Base-by-base conservation (phyloP, 2,888 invertebrate species). In the Harpagoxenus sublaevis region DNA sequence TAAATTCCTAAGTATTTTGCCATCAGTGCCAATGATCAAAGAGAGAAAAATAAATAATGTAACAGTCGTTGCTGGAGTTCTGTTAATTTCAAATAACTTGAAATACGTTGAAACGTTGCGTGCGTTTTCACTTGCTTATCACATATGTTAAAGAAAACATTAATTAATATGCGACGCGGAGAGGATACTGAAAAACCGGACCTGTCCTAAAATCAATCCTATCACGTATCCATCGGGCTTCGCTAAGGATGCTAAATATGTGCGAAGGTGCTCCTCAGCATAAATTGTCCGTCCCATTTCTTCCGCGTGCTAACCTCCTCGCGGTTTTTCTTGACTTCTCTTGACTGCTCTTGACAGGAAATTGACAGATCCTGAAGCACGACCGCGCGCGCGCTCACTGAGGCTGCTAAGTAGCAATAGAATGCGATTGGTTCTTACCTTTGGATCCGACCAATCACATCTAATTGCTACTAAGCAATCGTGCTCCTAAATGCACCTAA, bases 121-220 rank as follows among this genome's bases (percentile, higher is more conserved):
- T 87, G 81, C 89, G 23, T 90, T 79, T 87, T 90, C 86, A 15
- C 75, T 86, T 23, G 35, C 60, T 63, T 51, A 55, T 88, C 83
- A 87, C 90, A 92, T 91, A 90, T 91, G 89, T 84, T 86, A 77
- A 60, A 63, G 39, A 78, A 23, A 48, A 28, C 42, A 65, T 74
- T 45, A 35, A 35, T 35, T 35, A 35, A 35, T 6, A 93, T 51
- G 51, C 62, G 39, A 57, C 0, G 57, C 48, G 18, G 84, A 23
- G 78, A 74, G 86, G 57, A 83, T 85, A 87, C 62, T 3, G 86
- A 88, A 18, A 85, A 77, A 78, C 87, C 92, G 94, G 95, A 98
- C 98, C 96, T 98, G 98, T 87, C 98, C 98, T 90, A 98, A 95
- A 93, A 98, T 97, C 92, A 98, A 96, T 87, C 98, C 98, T 86